Base-by-base conservation (phyloP, 1,140 invertebrate species). In the Rhynchophorus ferrugineus region DNA sequence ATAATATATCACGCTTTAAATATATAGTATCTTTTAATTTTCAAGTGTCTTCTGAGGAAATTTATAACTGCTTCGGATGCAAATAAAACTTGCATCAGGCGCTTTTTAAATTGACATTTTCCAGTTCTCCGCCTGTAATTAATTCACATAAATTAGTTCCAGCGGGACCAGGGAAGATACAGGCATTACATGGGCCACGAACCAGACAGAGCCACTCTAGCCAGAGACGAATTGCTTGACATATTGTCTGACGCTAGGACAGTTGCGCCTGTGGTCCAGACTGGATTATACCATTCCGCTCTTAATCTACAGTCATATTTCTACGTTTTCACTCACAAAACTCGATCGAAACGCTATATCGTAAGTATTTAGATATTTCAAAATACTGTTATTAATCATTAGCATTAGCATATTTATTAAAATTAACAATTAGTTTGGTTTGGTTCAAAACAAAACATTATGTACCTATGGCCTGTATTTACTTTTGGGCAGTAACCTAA, bases 321-420 rank as follows among this genome's bases (percentile, higher is more conserved):
- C 77, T 94, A 92, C 66, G 85, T 93, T 18, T 94, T 92, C 65
- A 80, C 81, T 34, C 88, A 96, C 63, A 85, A 86, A 49, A 85
- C 84, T 2, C 74, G 80, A 49, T 80, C 82, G 36, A 86, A 84
- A 44, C 78, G 86, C 39, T 84, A 81, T 65, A 70, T 76, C 58
- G 83, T 85, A 71, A 78, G 79, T 75, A 65, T 44, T 22, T 8
- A n/a, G 34, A 21, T 45, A 17, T 14, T 19, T 24, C 29, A 13
- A 24, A n/a, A 11, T 8, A 13, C 18, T 5, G 21, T 5, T 14
- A 14, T 39, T n/a, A 8, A 20, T 8, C 29, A n/a, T n/a, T n/a
- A n/a, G n/a, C n/a, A n/a, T n/a, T n/a, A n/a, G n/a, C n/a, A n/a
- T n/a, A n/a, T n/a, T n/a, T n/a, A n/a, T n/a, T n/a, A n/a, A n/a